Conservation (phyloP, 2,888 invertebrate genomes). For the Autographa gamma region DNA sequence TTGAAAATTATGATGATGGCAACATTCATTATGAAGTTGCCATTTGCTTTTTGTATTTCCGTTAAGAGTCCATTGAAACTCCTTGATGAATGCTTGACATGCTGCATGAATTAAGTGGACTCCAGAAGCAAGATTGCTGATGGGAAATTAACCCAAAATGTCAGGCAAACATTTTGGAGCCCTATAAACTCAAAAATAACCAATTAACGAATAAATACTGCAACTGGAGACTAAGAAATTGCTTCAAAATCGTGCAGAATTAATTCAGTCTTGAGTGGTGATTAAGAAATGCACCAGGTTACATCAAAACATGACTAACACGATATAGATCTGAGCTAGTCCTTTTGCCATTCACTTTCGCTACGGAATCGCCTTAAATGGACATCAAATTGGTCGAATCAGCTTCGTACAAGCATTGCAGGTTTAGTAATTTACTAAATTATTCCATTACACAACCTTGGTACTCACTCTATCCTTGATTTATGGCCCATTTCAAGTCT, state of each 20-base stretch:
- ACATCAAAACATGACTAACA: conserved; percentile 54
- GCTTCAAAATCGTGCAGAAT: conserved; percentile 3
- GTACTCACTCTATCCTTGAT: conserved; percentile 32
- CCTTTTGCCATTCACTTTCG: conserved; percentile 68
- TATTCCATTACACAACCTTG: conserved; percentile 52
- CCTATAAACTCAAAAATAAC: neutral
- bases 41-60: neutral
- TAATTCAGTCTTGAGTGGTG: conserved; percentile 13
- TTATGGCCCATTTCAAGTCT: conserved; percentile 12
- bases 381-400: conserved; percentile 68
- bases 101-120: neutral
- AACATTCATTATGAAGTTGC: neutral
- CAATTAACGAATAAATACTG: neutral
- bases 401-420: conserved; percentile 63
- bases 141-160: neutral
- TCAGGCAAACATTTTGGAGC: neutral
- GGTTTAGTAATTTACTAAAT: conserved; percentile 64
- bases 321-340: conserved; percentile 47
- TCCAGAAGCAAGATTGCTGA: neutral
- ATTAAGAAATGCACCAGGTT: conserved; percentile 35
- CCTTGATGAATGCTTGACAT: neutral
- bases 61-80: neutral
- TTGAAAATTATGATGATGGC: conserved; percentile 10
- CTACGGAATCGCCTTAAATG: conserved; percentile 62
- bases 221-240: neutral